Conservation (phyloP, 2,113 vertebrate species). For the Colistium nudipinnis region DNA sequence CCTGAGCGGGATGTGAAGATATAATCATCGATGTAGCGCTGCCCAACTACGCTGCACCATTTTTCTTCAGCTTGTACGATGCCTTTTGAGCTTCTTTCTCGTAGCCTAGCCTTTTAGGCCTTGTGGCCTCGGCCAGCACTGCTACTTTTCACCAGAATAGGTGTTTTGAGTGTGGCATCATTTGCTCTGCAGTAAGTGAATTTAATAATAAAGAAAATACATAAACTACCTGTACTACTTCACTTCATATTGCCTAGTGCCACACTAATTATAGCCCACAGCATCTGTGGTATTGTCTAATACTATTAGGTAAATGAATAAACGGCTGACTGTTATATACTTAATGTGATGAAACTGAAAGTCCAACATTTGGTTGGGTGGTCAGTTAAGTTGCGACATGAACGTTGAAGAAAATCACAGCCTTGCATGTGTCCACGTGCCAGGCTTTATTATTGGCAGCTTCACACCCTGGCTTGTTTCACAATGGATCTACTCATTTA, state of each 20-base stretch:
- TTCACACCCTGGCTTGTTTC: not conserved
- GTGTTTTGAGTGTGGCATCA: not conserved
- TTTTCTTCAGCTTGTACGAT: not conserved
- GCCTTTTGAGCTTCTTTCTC: not conserved
- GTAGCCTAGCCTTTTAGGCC: not conserved
- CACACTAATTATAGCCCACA: too few relatives aligned
- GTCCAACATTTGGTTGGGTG: too few relatives aligned
- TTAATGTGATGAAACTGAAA: too few relatives aligned
- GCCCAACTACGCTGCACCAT: not conserved
- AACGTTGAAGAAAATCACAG: too few relatives aligned
- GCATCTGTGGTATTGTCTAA: too few relatives aligned
- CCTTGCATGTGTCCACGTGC: too few relatives aligned
- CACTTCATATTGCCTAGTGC: too few relatives aligned
- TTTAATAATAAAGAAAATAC: too few relatives aligned
- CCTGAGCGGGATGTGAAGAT: slow-evolving; percentile 40
- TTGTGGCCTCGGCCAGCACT: not conserved
- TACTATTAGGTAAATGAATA: too few relatives aligned
- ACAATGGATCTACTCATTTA: not conserved
- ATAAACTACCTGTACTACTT: too few relatives aligned
- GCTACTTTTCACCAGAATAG: not conserved
- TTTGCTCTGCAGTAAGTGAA: not conserved
- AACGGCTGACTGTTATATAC: too few relatives aligned
- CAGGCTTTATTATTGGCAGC: too few relatives aligned
- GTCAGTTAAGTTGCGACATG: not conserved
- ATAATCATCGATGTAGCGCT: slow-evolving; percentile 14